Evolutionary conservation across 2,888 invertebrate species (phyloP).

Genomic region (Chaitophorus viminalis): DNA sequence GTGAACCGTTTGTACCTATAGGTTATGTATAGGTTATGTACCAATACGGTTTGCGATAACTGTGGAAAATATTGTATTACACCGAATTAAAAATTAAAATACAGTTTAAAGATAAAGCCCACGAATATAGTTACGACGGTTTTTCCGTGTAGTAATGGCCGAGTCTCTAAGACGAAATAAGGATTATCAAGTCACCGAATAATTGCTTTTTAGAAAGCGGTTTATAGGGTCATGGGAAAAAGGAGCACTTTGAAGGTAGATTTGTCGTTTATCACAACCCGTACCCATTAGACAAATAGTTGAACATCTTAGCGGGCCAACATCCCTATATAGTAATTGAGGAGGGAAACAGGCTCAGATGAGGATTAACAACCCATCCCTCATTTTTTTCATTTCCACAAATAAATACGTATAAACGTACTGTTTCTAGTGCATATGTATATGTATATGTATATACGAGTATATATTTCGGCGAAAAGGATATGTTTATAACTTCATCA

Average conservation of each 20-base stretch:
- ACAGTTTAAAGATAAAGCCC: neutral
- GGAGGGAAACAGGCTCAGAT: neutral
- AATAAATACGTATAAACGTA: neutral
- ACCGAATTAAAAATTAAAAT: neutral
- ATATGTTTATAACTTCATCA: neutral
- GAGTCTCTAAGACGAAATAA: neutral
- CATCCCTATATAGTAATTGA: constrained; percentile 20
- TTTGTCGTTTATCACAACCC: constrained; percentile 25
- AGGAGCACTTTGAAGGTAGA: constrained; percentile 20
- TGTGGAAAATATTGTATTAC: neutral
- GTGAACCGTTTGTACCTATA: no score
- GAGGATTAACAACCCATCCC: constrained; percentile 7
- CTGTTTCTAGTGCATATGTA: no score
- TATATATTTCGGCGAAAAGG: neutral
- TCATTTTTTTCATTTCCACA: constrained; percentile 17
- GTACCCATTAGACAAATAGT: constrained; percentile 41
- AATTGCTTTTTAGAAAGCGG: constrained; percentile 33
- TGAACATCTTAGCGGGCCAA: neutral
- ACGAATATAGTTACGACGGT: neutral
- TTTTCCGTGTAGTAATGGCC: neutral
- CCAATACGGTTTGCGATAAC: neutral
- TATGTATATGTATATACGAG: neutral
- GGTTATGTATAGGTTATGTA: no score
- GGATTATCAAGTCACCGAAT: constrained; percentile 23
- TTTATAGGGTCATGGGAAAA: neutral